Evolutionary conservation across 2,888 invertebrate species (phyloP), one percentile per base, ranked within the genome.

Genomic region (Mechanitis mazaeus): DNA sequence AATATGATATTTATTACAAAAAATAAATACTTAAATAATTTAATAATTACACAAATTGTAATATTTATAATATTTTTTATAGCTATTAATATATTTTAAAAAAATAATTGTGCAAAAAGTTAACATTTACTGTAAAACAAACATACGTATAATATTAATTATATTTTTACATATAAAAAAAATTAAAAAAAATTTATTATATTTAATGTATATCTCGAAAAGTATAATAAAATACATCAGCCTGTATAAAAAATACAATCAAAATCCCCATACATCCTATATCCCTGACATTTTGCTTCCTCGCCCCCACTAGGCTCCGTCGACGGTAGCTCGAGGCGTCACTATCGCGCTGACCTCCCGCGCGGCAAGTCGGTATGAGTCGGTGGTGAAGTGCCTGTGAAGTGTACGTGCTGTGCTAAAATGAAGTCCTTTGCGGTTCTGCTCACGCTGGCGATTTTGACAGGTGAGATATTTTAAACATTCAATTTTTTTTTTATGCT

Each of bases 321-420:
- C 79, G 81, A 57, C 50, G 60, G 57, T 28, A 31, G 45, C 58
- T 60, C 60, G 57, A 60, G 62, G 64, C 64, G 64, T 69, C 69
- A 69, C 70, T 72, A 76, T 78, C 86, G 90, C 87, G 89, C 86
- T 78, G 81, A 81, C 79, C 83, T 79, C 75, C 73, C 85, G 89
- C 89, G 89, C 86, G 84, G 79, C 75, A 64, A 70, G 73, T 71
- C 73, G 73, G 79, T 80, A 86, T 75, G 89, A 81, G 77, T 81
- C 83, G 84, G 87, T 87, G 84, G 90, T 89, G 88, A 83, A 79
- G 87, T 87, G 87, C 73, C 65, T 77, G 88, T 89, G 87, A 67
- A 70, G 76, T 76, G 76, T 71, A 67, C 76, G 75, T 80, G 75
- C 77, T 74, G 76, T 73, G 79, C 64, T 74, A 85, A 70, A 69